These are phyloP conservation scores for Ornithorhynchus anatinus DNA, from an alignment of 2,113 vertebrate genomes.

Conservation along the genomic window DNA sequence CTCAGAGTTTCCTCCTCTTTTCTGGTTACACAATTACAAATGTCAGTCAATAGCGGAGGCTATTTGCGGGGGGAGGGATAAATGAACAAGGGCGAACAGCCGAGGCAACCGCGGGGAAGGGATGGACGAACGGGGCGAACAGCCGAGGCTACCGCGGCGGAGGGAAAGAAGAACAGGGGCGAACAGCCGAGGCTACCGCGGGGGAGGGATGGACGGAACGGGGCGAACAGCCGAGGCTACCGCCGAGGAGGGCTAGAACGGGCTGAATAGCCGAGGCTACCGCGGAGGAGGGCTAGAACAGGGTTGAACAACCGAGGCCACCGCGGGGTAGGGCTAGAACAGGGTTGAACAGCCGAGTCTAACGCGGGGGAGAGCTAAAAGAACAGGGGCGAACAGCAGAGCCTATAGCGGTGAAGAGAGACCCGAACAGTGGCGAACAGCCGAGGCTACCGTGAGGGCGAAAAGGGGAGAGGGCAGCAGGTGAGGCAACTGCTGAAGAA, in stretches of 20 bases:
- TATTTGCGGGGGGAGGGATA: neutral
- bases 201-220: neutral
- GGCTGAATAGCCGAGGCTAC: neutral
- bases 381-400: no score
- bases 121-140: neutral
- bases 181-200: neutral
- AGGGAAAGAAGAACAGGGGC: neutral
- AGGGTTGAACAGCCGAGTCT: neutral
- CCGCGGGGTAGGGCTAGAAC: neutral
- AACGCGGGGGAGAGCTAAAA: no score
- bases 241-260: neutral
- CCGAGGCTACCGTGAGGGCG: neutral
- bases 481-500: neutral
- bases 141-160: neutral
- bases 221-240: neutral
- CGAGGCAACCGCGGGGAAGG: neutral
- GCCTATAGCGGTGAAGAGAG: neutral
- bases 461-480: neutral
- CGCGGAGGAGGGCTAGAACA: neutral
- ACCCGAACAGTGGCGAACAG: neutral
- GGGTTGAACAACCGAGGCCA: neutral
- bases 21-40: slow-evolving; percentile 63
- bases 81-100: neutral
- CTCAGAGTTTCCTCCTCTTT: slow-evolving; percentile 84
- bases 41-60: neutral